Percentiles rank a stretch among this genome's conserved stretches.
These are phyloP conservation scores for Lasioglossum pauxillum DNA, from an alignment of 2,888 invertebrate genomes.

Conservation along the genomic window DNA sequence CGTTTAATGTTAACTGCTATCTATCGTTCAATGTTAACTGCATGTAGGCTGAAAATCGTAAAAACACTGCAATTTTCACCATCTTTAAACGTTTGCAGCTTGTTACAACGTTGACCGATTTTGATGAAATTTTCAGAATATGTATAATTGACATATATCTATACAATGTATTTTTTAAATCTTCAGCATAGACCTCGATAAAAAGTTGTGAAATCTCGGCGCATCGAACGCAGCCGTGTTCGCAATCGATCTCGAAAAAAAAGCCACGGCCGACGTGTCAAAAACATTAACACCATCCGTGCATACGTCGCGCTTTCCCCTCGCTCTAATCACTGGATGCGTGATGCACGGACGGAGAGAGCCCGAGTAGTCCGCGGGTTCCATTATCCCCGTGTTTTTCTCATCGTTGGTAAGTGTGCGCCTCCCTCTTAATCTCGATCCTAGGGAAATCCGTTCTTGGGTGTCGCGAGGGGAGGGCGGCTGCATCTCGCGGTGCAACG, in stretches of 20 bases:
- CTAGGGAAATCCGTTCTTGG: background rate
- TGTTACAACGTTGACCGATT: no score
- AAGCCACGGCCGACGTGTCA: background rate
- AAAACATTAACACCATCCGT: background rate
- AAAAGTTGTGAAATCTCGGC: background rate
- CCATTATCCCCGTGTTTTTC: background rate
- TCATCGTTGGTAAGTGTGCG: background rate
- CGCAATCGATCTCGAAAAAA: background rate
- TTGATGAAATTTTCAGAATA: no score
- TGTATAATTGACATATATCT: no score
- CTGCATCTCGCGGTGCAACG: background rate
- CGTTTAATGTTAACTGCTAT: no score
- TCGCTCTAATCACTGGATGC: conserved; percentile 4
- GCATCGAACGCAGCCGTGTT: background rate
- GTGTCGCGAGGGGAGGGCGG: background rate
- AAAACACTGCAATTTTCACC: no score
- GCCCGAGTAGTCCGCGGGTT: background rate
- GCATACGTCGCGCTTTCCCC: background rate
- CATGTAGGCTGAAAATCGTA: no score
- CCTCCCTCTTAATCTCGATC: background rate
- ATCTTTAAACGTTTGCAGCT: no score
- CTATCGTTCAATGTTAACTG: no score
- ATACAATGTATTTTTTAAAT: no score
- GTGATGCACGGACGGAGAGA: background rate
- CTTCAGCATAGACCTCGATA: no score